Percentiles rank a stretch among this genome's conserved stretches.
Evolutionary conservation across 2,113 vertebrate species (phyloP).

Genomic region (Carassius carassius): DNA sequence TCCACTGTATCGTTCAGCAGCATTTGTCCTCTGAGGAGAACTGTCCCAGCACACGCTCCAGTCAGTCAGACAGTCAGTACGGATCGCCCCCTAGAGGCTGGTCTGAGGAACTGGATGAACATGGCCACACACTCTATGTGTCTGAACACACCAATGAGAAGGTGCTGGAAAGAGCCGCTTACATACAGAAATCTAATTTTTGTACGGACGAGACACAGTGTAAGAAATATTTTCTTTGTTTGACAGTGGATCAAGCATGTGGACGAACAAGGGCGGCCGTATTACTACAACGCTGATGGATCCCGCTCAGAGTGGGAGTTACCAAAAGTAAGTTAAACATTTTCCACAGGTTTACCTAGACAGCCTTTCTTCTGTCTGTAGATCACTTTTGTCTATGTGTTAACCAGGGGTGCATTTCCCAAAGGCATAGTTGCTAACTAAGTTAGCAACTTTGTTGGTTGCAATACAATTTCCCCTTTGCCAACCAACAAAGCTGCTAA

Average conservation of each 20-base stretch:
- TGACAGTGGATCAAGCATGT: conserved; percentile 94
- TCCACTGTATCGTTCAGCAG: conserved; percentile 69
- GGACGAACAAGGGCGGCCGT: conserved; percentile 91
- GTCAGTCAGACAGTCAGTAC: conserved; percentile 96
- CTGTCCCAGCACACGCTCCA: conserved; percentile 90
- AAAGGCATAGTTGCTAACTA: no score
- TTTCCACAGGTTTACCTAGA: background rate
- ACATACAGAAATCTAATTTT: background rate
- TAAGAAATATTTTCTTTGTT: background rate
- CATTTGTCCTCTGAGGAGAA: conserved; percentile 91
- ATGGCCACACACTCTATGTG: conserved; percentile 94
- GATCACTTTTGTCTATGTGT: no score
- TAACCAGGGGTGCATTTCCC: no score
- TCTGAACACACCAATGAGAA: conserved; percentile 98
- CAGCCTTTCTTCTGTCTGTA: background rate
- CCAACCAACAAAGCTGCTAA: no score
- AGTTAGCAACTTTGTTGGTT: no score
- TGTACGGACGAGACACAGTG: background rate
- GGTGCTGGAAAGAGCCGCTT: conserved; percentile 72
- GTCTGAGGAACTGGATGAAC: conserved; percentile 76
- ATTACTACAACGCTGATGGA: conserved; percentile 94
- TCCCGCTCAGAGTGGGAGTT: conserved; percentile 95
- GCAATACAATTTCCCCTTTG: no score
- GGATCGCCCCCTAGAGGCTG: conserved; percentile 87
- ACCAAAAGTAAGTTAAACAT: conserved; percentile 82